phyloP scores from a whole-genome alignment of 2,888 invertebrate species.

The Pemphredon lugubris region DNA sequence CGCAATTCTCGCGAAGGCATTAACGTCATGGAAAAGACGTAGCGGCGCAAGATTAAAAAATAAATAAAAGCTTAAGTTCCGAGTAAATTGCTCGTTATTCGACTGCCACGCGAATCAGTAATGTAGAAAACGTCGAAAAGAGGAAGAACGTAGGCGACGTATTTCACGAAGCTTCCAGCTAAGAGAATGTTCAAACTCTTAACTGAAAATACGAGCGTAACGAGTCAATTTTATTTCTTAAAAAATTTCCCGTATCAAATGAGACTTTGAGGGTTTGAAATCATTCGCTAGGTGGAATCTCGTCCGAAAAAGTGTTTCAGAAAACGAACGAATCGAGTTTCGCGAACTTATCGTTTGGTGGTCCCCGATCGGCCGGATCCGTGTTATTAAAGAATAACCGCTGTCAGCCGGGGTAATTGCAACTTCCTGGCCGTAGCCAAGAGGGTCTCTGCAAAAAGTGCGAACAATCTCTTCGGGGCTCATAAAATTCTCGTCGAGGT shows the following conservation, averaged over 20 bases:
- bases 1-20: not conserved
- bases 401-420: conserved; percentile 37
- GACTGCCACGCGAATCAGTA: not conserved
- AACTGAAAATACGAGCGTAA: too few relatives aligned
- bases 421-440: conserved; percentile 47
- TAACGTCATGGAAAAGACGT: not conserved
- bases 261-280: too few relatives aligned
- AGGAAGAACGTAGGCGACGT: too few relatives aligned
- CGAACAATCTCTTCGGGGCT: conserved; percentile 41
- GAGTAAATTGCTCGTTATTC: not conserved
- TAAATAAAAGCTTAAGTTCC: not conserved
- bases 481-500: conserved; percentile 42
- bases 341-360: conserved; percentile 36
- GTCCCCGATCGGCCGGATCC: conserved; percentile 35
- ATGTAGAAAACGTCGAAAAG: not conserved
- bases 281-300: too few relatives aligned
- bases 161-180: too few relatives aligned
- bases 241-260: too few relatives aligned
- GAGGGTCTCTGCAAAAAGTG: conserved; percentile 42
- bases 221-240: too few relatives aligned
- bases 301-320: too few relatives aligned
- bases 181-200: too few relatives aligned
- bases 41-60: conserved; percentile 1
- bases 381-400: conserved; percentile 40
- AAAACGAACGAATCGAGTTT: not conserved